Evolutionary conservation across 1,140 invertebrate species (phyloP).

Genomic region (Drosophila takahashii): DNA sequence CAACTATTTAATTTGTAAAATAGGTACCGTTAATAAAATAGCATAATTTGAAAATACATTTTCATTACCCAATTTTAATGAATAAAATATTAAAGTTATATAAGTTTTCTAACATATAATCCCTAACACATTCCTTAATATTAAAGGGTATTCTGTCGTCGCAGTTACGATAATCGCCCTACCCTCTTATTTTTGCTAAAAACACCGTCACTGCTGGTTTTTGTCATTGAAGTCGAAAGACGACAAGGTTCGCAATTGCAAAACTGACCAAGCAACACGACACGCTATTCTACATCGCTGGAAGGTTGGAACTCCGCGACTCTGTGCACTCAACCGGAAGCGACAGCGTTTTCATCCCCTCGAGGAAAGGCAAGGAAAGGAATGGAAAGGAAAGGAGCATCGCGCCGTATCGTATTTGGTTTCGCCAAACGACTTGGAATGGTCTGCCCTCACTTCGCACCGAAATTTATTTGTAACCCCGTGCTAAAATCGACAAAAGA

Average conservation of each 20-base stretch:
- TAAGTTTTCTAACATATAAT: not conserved
- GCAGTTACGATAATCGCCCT: not conserved
- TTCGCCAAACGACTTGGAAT: slow-evolving; percentile 29
- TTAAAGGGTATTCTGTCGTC: slow-evolving; percentile 11
- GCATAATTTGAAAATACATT: too few relatives aligned
- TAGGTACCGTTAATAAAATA: too few relatives aligned
- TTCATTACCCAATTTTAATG: too few relatives aligned
- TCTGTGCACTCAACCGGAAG: slow-evolving; percentile 75
- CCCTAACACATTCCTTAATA: not conserved
- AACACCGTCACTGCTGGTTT: slow-evolving; percentile 28
- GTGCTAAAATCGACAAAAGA: slow-evolving; percentile 7
- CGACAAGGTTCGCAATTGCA: slow-evolving; percentile 48
- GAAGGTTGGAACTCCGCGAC: slow-evolving; percentile 72
- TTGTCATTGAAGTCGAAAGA: slow-evolving; percentile 42
- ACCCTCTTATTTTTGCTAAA: slow-evolving; percentile 21
- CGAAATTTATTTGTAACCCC: slow-evolving; percentile 10
- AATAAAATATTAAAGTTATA: too few relatives aligned
- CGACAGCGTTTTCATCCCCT: slow-evolving; percentile 57
- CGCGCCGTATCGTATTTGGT: slow-evolving; percentile 49
- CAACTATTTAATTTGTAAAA: too few relatives aligned
- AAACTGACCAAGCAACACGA: slow-evolving; percentile 66
- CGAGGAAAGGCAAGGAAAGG: slow-evolving; percentile 18
- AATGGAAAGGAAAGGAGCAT: slow-evolving; percentile 41
- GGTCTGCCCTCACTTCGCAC: slow-evolving; percentile 6
- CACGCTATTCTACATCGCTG: slow-evolving; percentile 72